phyloP scores from a whole-genome alignment of 2,797 vertebrate species.

The Sebastes nivosus region DNA sequence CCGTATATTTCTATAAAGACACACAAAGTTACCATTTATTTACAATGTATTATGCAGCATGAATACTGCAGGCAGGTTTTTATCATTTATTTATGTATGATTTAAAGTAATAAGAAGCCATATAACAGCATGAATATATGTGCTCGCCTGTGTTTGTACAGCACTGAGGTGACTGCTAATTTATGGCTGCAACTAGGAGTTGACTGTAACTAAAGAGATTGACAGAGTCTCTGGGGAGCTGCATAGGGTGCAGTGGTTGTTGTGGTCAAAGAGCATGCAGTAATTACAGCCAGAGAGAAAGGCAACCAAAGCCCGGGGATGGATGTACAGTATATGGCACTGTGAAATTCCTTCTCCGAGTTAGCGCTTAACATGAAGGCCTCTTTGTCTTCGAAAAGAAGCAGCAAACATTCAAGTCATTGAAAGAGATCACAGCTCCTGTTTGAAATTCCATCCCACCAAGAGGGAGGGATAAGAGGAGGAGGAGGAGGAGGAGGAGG shows the following conservation, averaged over 20 bases:
- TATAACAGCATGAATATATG: not conserved
- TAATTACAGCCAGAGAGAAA: conserved; percentile 35
- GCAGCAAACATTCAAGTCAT: conserved; percentile 2
- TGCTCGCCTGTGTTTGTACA: not conserved
- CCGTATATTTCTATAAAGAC: not conserved
- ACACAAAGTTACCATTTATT: not conserved
- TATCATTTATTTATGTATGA: not conserved
- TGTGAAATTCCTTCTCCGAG: not conserved
- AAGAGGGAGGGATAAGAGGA: not conserved
- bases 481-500: too few relatives aligned
- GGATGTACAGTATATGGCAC: not conserved
- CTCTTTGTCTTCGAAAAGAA: conserved; percentile 31
- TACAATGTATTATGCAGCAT: not conserved
- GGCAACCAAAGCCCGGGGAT: conserved; percentile 2
- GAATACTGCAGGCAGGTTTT: accelerated
- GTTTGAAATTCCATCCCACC: conserved; percentile 40
- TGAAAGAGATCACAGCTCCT: conserved; percentile 35
- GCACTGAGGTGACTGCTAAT: conserved; percentile 1
- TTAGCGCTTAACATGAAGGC: conserved; percentile 8
- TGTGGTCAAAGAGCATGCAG: conserved; percentile 28
- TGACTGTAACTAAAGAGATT: conserved; percentile 37
- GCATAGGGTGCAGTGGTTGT: not conserved
- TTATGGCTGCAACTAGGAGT: not conserved
- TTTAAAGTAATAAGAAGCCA: not conserved
- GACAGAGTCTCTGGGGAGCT: conserved; percentile 23